These are phyloP conservation scores for Galleria mellonella DNA, from an alignment of 1,140 invertebrate species.

Conservation along the genomic window DNA sequence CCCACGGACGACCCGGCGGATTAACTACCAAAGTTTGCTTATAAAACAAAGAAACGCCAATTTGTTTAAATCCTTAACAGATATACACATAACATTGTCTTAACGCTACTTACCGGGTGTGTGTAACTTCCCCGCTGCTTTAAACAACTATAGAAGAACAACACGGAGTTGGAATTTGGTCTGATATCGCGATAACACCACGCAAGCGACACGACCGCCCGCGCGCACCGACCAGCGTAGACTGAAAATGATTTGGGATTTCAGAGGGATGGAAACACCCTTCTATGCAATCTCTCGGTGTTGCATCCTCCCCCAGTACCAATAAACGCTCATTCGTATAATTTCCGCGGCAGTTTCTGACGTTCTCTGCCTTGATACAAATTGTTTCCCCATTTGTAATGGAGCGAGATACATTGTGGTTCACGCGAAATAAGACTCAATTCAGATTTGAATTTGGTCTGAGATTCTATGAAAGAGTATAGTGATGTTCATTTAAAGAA, in stretches of 20 bases:
- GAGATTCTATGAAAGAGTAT: too few relatives aligned
- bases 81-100: background rate
- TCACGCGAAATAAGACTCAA: background rate
- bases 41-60: conserved; percentile 18
- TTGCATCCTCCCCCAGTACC: conserved; percentile 16
- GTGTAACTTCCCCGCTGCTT: background rate
- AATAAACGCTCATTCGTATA: conserved; percentile 19
- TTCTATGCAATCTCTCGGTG: conserved; percentile 23
- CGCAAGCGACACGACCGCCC: conserved; percentile 16
- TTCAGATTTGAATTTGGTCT: too few relatives aligned
- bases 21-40: conserved; percentile 26
- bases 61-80: conserved; percentile 15
- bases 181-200: background rate
- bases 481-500: too few relatives aligned
- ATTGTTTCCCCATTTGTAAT: conserved; percentile 22
- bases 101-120: background rate
- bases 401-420: background rate
- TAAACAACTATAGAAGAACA: conserved; percentile 7
- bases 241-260: conserved; percentile 19
- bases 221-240: conserved; percentile 13
- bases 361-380: conserved; percentile 28
- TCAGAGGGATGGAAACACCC: conserved; percentile 21
- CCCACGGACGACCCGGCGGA: conserved; percentile 13
- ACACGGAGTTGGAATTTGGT: conserved; percentile 12
- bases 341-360: conserved; percentile 29